Percentiles rank a stretch among this genome's conserved stretches.
Conservation (phyloP, 1,140 invertebrate genomes). For the Bombus sibiricus region DNA sequence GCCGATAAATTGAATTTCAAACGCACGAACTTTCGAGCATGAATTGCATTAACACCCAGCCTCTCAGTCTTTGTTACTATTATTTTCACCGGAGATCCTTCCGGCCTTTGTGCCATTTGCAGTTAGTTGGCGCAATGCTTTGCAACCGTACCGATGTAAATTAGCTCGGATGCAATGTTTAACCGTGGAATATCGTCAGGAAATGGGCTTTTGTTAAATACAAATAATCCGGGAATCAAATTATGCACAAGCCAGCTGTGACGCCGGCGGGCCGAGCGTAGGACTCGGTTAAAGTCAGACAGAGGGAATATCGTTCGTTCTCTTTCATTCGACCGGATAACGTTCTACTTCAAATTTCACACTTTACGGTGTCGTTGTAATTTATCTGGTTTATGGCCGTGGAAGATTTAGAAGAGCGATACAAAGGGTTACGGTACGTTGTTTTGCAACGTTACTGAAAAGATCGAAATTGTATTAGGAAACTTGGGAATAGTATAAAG, state of each 20-base stretch:
- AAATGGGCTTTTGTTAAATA: constrained; percentile 6
- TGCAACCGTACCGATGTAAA: constrained; percentile 1
- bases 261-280: neutral
- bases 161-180: constrained; percentile 27
- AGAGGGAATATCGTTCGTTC: neutral
- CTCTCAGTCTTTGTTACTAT: constrained; percentile 3
- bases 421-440: neutral
- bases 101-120: constrained; percentile 11
- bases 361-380: neutral
- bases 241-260: neutral
- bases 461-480: neutral
- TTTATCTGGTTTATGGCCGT: too few species aligned
- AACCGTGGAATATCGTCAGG: neutral
- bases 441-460: neutral
- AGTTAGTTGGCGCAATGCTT: neutral
- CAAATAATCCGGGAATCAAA: constrained; percentile 10
- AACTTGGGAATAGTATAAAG: neutral
- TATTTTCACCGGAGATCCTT: constrained; percentile 3
- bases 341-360: neutral
- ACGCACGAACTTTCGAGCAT: too few species aligned
- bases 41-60: neutral
- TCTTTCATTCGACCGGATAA: neutral
- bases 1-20: neutral
- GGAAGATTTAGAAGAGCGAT: neutral
- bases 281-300: neutral